Conservation (phyloP, 2,113 vertebrate genomes). For the Aldabrachelys gigantea region DNA sequence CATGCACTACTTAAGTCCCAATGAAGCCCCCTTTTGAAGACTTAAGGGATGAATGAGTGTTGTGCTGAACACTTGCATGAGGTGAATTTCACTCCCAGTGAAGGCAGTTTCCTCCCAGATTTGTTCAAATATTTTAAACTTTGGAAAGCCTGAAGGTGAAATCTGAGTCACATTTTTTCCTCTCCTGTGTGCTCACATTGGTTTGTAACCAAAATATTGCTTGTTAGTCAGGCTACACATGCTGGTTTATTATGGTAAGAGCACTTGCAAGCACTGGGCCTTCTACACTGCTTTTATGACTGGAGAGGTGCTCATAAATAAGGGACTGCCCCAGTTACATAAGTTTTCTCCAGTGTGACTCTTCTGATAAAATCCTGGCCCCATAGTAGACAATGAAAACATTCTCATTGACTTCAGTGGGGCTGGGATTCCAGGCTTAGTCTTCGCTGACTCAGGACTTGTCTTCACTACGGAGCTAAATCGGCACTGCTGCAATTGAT, state of each 20-base stretch:
- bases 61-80: not conserved
- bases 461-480: too few relatives aligned
- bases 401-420: not conserved
- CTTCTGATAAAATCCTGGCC: not conserved
- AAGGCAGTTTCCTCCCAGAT: accelerated
- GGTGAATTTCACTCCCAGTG: not conserved
- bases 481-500: too few relatives aligned
- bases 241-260: not conserved
- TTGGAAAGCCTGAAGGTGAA: not conserved
- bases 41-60: not conserved
- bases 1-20: not conserved
- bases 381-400: not conserved
- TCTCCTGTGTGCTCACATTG: not conserved
- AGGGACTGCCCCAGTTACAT: not conserved
- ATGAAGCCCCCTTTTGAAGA: not conserved
- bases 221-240: not conserved
- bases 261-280: not conserved
- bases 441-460: not conserved
- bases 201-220: not conserved
- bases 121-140: not conserved
- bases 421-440: not conserved
- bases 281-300: not conserved
- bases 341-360: not conserved
- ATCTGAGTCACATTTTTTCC: not conserved
- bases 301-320: not conserved